Evolutionary conservation across 1,140 invertebrate species (phyloP), one percentile per base, ranked within the genome.

Genomic region (Caenorhabditis briggsae): DNA sequence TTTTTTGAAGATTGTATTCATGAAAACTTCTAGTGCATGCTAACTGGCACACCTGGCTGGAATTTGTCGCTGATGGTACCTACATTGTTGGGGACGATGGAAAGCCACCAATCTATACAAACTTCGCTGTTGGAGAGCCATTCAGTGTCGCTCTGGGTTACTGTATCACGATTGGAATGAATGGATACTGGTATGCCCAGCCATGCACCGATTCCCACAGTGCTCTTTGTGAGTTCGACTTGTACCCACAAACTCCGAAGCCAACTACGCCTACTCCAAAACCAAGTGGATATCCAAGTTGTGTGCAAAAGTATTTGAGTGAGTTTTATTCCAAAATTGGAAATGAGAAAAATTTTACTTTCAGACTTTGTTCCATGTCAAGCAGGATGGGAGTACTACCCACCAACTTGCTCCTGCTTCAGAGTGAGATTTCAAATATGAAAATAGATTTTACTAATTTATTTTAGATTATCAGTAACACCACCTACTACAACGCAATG

Each of bases 171-270:
- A 78, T 78, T 23, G 70, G 70, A 78, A 48, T 78, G 70, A 78
- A 78, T 12, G 70, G 70, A 50, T 78, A 78, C n/a, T 78, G 70
- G 70, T 78, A 78, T 23, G 70, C 70, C 23, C 70, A 78, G n/a
- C 70, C 70, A 23, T 78, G 70, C 9, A 5, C 46, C 18, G 70
- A 78, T 78, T 78, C 70, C 23, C 70, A 78, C n/a, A 78, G 70
- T 43, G 70, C 18, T 23, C 70, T 78, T 14, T 78, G 70, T n/a
- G 70, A 78, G n/a, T 78, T 78, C 23, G 70, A 50, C 11, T 50
- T 78, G 20, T 7, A 20, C 2, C 43, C 70, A 78, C 70, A 46
- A 23, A 50, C 70, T 11, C 9, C n/a, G 16, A 78, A 48, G 11
- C 43, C 70, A 78, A 78, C 59, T 12, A 33, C 59, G 9, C 18